phyloP scores from a whole-genome alignment of 37 sponge, comb jelly and placozoan species.

The Beroe ovata region DNA sequence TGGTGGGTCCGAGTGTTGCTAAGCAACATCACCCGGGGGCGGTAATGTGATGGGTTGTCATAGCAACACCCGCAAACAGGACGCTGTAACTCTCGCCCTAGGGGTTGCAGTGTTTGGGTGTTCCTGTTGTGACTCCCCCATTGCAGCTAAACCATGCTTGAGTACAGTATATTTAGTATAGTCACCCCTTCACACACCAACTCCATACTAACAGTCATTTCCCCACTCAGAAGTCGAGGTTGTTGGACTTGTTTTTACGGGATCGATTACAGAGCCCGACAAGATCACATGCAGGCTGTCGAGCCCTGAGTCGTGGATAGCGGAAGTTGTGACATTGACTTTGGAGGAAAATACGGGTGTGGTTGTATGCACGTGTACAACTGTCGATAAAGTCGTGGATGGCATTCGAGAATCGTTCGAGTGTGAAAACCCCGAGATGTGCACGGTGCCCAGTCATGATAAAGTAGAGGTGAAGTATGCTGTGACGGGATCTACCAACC shows the following conservation, averaged over 20 bases:
- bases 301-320: neutral
- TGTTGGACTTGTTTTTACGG: neutral
- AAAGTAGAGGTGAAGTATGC: neutral
- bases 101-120: conserved; percentile 59
- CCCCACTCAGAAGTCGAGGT: conserved; percentile 9
- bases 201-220: too few species aligned
- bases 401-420: neutral
- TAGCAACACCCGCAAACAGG: neutral
- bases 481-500: neutral
- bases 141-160: neutral
- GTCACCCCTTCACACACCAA: too few species aligned
- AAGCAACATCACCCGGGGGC: conserved; percentile 2
- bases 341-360: neutral
- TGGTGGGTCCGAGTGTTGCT: conserved; percentile 25
- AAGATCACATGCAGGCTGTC: neutral
- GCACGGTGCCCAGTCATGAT: neutral
- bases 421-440: neutral
- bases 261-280: neutral
- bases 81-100: conserved; percentile 50
- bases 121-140: neutral
- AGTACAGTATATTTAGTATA: too few species aligned
- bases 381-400: neutral
- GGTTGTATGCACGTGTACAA: neutral
- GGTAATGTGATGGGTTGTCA: neutral
- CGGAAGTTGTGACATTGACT: neutral